These are phyloP conservation scores for Salminus brasiliensis DNA, from an alignment of 2,113 vertebrate genomes.

Conservation along the genomic window DNA sequence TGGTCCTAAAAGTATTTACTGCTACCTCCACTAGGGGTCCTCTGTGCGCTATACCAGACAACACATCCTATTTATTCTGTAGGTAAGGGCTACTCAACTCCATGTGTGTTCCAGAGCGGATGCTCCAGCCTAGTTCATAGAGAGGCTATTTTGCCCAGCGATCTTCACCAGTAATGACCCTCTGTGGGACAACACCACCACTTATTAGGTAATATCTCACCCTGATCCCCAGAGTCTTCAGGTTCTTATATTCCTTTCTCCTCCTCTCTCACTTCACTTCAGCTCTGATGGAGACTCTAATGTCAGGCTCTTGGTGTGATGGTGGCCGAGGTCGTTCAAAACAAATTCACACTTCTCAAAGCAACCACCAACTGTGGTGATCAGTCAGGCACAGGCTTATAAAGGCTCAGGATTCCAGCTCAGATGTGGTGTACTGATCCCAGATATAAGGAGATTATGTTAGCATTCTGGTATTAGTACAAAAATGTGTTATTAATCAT, in stretches of 20 bases:
- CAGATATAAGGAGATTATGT: not conserved
- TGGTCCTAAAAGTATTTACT: no score
- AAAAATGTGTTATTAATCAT: no score
- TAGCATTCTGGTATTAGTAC: no score
- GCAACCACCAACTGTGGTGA: not conserved
- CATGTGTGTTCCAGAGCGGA: not conserved
- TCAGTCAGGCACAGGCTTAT: not conserved
- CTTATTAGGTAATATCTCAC: not conserved
- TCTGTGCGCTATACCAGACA: not conserved
- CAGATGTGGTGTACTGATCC: not conserved
- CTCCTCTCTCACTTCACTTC: not conserved
- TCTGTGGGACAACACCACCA: not conserved
- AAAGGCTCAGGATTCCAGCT: not conserved
- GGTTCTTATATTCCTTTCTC: not conserved
- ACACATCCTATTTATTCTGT: not conserved
- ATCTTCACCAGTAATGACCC: conserved; percentile 1
- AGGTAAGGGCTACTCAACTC: not conserved
- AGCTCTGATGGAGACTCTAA: not conserved
- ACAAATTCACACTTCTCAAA: not conserved
- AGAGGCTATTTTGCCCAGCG: not conserved
- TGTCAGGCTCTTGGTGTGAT: not conserved
- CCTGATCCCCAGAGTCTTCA: not conserved
- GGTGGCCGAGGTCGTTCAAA: not conserved
- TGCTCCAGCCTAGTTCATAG: not conserved
- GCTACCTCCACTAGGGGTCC: conserved; percentile 5